A percentile compares a stretch with the other conserved stretches of the same genome.
These are phyloP conservation scores for Oscheius sp. DNA, from an alignment of 1,140 invertebrate species.

Conservation along the genomic window DNA sequence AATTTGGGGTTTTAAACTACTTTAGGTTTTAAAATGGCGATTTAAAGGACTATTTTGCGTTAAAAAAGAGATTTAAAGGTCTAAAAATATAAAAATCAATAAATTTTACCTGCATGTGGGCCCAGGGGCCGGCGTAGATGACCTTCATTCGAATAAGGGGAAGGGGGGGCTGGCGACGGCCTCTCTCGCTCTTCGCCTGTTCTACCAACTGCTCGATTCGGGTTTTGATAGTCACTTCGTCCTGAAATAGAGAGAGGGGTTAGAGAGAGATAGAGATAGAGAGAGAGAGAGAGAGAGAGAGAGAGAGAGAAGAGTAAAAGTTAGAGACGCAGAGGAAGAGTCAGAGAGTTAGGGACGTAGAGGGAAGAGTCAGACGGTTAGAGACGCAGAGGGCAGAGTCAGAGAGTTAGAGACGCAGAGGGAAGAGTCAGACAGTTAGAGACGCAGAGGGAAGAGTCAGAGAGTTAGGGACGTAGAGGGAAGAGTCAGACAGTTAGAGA, in stretches of 20 bases:
- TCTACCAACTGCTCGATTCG: conserved; percentile 50
- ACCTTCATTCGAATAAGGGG: conserved; percentile 52
- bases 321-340: no score
- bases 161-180: conserved; percentile 42
- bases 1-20: not conserved
- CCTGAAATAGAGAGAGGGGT: no score
- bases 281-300: no score
- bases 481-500: no score
- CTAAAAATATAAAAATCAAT: conserved; percentile 1
- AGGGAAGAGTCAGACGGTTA: not conserved
- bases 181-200: conserved; percentile 28
- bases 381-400: no score
- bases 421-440: no score
- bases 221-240: conserved; percentile 46
- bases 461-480: no score
- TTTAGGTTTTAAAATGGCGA: not conserved
- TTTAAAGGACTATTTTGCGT: not conserved
- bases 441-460: no score
- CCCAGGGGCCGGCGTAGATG: conserved; percentile 51
- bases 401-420: no score
- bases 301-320: no score
- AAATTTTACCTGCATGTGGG: conserved; percentile 44
- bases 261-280: no score
- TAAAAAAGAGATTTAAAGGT: not conserved
- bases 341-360: not conserved